Evolutionary conservation across 2,113 vertebrate species (phyloP), one percentile per base, ranked within the genome.

Genomic region (Salvelinus alpinus): DNA sequence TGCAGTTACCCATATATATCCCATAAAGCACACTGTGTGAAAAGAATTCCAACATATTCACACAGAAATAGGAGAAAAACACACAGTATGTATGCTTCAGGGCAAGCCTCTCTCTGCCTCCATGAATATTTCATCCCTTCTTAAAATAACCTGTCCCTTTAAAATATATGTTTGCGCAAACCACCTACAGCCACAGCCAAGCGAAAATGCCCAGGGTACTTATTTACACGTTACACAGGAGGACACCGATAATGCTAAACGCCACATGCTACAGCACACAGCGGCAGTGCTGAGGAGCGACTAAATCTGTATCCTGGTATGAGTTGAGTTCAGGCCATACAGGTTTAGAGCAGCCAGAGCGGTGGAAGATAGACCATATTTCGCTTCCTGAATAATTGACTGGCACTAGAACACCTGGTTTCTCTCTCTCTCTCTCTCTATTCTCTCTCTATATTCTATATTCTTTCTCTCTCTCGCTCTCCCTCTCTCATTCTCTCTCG

Each of bases 311-410:
- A 75, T 73, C 82, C 84, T 80, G 85, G 88, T 85, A 89, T 80
- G 79, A 85, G 85, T 83, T 86, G 84, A 84, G 70, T 82, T 78
- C 57, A 76, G 72, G 65, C 64, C 78, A 71, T 76, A 24, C 82
- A 18, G 82, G 79, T 83, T 84, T 73, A 82, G 82, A 87, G 84
- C 80, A 47, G 77, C 80, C 83, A 76, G 1, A 22, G 84, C 16
- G 51, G 51, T 54, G 74, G 70, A 78, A 76, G 29, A 71, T 38
- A 24, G 81, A 77, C 75, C 71, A 69, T 69, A 69, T 78, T 79
- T 71, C 65, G 76, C 85, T 44, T 69, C 77, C 77, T 85, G 81
- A 92, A 88, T 91, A 90, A 91, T 83, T 90, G 86, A 91, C 82
- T 25, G 68, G 77, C 67, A 76, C 14, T 60, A 64, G 73, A 71